Evolutionary conservation across 2,888 invertebrate genomes (phyloP), one percentile per base, ranked within the genome.

Genomic region (Campaea margaritaria): DNA sequence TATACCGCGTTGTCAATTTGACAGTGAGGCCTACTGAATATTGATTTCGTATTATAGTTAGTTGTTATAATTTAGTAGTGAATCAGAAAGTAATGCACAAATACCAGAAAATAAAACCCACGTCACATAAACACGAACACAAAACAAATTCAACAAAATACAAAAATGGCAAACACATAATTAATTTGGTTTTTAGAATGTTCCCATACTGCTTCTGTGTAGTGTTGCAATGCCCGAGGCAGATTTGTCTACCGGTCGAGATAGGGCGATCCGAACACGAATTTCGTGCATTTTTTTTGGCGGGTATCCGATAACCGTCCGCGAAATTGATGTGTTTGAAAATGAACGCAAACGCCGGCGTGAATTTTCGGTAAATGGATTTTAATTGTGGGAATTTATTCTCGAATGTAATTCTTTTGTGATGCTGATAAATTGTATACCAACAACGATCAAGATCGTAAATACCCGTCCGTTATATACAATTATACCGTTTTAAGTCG

Each of bases 181-280:
- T n/a, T n/a, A n/a, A n/a, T n/a, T n/a, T n/a, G 12, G 14, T 14
- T 14, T 15, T 1, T 34, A 31, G 14, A 34, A 14, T 7, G 27
- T 14, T 0, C 10, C 50, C 51, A 28, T 55, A 61, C 60, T 52
- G 51, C 1, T 44, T 47, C 11, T 15, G n/a, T 13, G 13, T 2
- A 3, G 10, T 16, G 64, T 42, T 2, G 31, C 3, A 9, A 2
- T 38, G 78, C 73, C 70, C 62, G 65, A 67, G 70, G 76, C 76
- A 75, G 78, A 76, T 82, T 78, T 79, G 79, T 82, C 77, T 79
- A 75, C 67, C 66, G 69, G 47, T 65, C 59, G 66, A 64, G 39
- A 72, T 72, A 71, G 58, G 68, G 70, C 73, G 61, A 58, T 51
- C 58, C 53, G 64, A 70, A 70, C 39, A 47, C 49, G 52, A 52